Base-by-base conservation (phyloP, 2,113 vertebrate genomes). In the Petaurus breviceps region DNA sequence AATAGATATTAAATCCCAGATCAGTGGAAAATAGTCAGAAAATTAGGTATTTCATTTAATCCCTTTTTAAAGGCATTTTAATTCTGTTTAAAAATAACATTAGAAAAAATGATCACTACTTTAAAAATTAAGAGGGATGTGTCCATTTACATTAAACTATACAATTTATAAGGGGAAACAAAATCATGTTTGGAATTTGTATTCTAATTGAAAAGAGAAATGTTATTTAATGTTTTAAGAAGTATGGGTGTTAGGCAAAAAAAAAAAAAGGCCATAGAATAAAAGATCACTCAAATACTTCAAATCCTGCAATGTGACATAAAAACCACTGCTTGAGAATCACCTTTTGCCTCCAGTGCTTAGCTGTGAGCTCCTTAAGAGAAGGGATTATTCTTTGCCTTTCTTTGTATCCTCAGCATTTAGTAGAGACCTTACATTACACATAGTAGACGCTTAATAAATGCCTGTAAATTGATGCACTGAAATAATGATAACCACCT, bases 11-110 rank as follows among this genome's bases (percentile, higher is more conserved):
- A 97, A 95, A 92, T 0, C 19, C 3, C 3, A 6, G 0, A 28
- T 92, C 93, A 96, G n/a, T 90, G 68, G 49, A 50, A 5, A 97
- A 95, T 31, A 90, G 54, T 91, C 51, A 93, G 28, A 14, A 96
- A 96, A 89, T 9, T 90, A 3, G 89, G 84, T 94, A 28, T 68
- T 96, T 2, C 89, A 52, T 12, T 92, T 95, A n/a, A n/a, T n/a
- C n/a, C n/a, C n/a, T n/a, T n/a, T n/a, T n/a, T n/a, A n/a, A n/a
- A n/a, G n/a, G n/a, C n/a, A n/a, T n/a, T n/a, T n/a, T n/a, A n/a
- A n/a, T 92, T 97, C 95, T 50, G 4, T 25, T n/a, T 94, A 92
- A 89, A 84, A 43, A 19, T n/a, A 77, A 77, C 68, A 5, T 43
- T 77, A 77, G 68, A 77, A 68, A 49, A 77, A 43, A 77, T 43